phyloP scores from a whole-genome alignment of 2,888 invertebrate species.

The Baccha elongata region DNA sequence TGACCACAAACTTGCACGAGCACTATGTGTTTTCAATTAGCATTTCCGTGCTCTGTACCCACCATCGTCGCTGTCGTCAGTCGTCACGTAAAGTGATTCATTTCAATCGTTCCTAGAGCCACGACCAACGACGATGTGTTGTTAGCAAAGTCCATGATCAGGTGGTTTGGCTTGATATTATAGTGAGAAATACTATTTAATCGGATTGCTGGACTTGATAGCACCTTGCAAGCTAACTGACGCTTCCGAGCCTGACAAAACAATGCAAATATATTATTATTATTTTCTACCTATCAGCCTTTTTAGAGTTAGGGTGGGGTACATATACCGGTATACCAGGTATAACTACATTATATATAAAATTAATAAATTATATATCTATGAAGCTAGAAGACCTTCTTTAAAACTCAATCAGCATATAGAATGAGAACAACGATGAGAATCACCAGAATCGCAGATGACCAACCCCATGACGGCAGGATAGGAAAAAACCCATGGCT shows the following conservation, averaged over 20 bases:
- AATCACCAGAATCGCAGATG: constrained; percentile 37
- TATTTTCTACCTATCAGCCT: constrained; percentile 17
- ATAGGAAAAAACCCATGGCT: constrained; percentile 10
- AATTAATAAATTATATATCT: constrained; percentile 48
- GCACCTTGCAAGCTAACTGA: constrained; percentile 41
- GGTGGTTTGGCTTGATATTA: constrained; percentile 7
- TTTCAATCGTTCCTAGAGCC: constrained; percentile 56
- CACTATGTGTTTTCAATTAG: constrained; percentile 62
- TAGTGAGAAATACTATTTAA: constrained; percentile 55
- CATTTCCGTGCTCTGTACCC: constrained; percentile 21
- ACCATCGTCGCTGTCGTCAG: constrained; percentile 5
- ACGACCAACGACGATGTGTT: constrained; percentile 31
- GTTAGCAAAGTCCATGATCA: constrained; percentile 48
- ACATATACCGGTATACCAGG: background rate
- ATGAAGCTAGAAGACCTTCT: constrained; percentile 25
- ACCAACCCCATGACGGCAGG: constrained; percentile 55
- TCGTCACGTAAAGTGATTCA: constrained; percentile 68
- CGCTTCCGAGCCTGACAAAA: constrained; percentile 22
- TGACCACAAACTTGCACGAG: constrained; percentile 45
- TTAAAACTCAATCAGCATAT: constrained; percentile 18
- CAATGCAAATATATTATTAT: constrained; percentile 44
- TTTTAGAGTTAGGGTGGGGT: background rate
- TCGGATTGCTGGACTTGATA: constrained; percentile 56
- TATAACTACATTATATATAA: constrained; percentile 43
- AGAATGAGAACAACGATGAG: constrained; percentile 1